Evolutionary conservation across 2,113 vertebrate genomes (phyloP), one percentile per base, ranked within the genome.

Genomic region (Zingel zingel): DNA sequence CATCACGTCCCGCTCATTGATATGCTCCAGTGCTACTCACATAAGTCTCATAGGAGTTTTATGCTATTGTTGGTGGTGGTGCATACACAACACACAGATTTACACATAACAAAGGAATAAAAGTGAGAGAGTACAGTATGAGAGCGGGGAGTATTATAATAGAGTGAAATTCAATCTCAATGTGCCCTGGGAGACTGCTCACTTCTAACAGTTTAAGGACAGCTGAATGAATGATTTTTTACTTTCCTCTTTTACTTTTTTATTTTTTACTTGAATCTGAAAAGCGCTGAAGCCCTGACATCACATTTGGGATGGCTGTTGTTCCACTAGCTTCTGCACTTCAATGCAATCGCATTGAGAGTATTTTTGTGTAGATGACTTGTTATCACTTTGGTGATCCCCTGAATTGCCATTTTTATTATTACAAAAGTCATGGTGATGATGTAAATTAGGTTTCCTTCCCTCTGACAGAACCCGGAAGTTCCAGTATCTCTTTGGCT

Each of bases 81-180:
- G 33, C 33, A 14, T 0, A 47, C 36, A 12, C 74, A 51, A 19
- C 50, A 39, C 23, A 54, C 14, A 33, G 74, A 72, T 89, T 69
- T 57, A 68, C 30, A 75, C 48, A 72, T 57, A 50, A 74, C 57
- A 73, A 59, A 84, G 70, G 63, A 77, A 48, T n/a, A 56, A 48
- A 48, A 74, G 25, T 33, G 82, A 56, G 51, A 19, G 57, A 25
- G 62, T 5, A 6, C 33, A 25, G 53, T 69, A 62, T 33, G 47
- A 54, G 59, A 19, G 33, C 47, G 59, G 25, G 25, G 69, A 74
- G 59, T 66, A 27, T 77, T 54, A 76, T 72, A 63, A 36, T 39
- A 56, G 36, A 84, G 58, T 76, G 73, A 80, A 79, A 82, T 84
- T 74, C 36, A 85, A 80, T 91, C 74, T 79, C 84, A 92, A 86